These are phyloP conservation scores for Tragelaphus buxtoni DNA, from an alignment of 2,113 vertebrate genomes.

Conservation along the genomic window DNA sequence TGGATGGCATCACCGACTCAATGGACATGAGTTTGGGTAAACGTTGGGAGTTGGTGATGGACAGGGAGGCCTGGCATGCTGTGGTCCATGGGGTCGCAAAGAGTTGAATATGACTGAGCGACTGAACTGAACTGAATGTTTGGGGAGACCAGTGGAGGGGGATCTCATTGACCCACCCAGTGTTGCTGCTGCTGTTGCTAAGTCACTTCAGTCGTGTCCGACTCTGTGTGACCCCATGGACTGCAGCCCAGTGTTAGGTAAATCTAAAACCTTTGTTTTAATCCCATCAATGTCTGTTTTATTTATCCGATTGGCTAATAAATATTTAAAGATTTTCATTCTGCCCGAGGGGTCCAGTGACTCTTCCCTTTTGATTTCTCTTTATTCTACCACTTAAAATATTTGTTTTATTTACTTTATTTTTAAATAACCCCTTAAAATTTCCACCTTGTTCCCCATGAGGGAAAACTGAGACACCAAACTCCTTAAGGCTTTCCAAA, in stretches of 20 bases:
- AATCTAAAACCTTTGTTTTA: not conserved
- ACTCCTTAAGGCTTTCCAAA: not conserved
- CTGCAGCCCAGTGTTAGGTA: not conserved
- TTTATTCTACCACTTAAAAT: not conserved
- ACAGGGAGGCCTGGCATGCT: not conserved
- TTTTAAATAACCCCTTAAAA: not conserved
- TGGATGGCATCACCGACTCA: not conserved
- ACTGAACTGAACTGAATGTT: not conserved
- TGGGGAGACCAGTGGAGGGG: not conserved
- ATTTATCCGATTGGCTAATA: not conserved
- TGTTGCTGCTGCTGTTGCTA: too few relatives aligned
- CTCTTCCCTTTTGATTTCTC: not conserved
- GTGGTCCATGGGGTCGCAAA: fast-evolving
- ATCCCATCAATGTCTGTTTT: not conserved
- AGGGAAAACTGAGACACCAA: not conserved
- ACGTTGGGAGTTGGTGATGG: not conserved
- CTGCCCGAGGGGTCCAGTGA: not conserved
- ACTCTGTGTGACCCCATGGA: too few relatives aligned
- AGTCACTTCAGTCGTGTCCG: too few relatives aligned
- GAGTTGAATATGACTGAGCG: not conserved
- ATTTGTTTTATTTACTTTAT: not conserved
- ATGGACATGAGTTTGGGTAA: not conserved
- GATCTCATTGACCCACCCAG: not conserved
- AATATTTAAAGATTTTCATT: not conserved
- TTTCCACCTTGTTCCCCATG: not conserved